These are phyloP conservation scores for Nymphalis io DNA, from an alignment of 1,140 invertebrate species.

Conservation along the genomic window DNA sequence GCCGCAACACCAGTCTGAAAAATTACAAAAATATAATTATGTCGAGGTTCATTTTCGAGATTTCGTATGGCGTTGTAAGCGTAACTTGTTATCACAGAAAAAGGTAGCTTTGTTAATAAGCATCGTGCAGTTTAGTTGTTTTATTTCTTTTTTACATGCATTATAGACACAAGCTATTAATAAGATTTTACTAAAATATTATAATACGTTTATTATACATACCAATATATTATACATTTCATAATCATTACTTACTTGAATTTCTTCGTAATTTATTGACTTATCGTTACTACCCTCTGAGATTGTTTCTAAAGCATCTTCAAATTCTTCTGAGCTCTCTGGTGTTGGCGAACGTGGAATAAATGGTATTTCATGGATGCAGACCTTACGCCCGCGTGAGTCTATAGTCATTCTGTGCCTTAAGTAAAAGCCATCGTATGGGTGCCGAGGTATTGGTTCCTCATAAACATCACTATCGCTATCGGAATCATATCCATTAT, in stretches of 20 bases:
- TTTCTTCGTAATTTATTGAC: constrained; percentile 38
- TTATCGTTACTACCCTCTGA: constrained; percentile 26
- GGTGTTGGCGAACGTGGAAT: constrained; percentile 53
- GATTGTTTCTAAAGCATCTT: constrained; percentile 38
- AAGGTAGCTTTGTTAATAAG: constrained; percentile 33
- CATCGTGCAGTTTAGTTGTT: constrained; percentile 34
- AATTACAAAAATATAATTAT: constrained; percentile 36
- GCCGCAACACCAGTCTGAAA: constrained; percentile 91
- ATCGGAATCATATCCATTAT: constrained; percentile 56
- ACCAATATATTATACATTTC: constrained; percentile 23
- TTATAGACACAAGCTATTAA: background rate
- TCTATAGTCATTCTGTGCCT: constrained; percentile 70
- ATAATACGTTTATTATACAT: constrained; percentile 25
- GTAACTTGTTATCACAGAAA: background rate
- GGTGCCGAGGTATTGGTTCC: constrained; percentile 72
- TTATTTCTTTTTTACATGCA: constrained; percentile 1
- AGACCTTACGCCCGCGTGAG: constrained; percentile 68
- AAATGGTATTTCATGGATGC: constrained; percentile 70
- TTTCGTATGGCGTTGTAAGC: too few species aligned
- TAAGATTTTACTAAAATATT: background rate
- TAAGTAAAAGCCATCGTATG: constrained; percentile 78
- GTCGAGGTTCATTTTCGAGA: background rate
- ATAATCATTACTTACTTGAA: constrained; percentile 59
- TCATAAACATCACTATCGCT: constrained; percentile 57
- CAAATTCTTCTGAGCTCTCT: constrained; percentile 41